These are phyloP conservation scores for Pristionchus arcanus DNA, from an alignment of 2,888 invertebrate species.

Conservation along the genomic window DNA sequence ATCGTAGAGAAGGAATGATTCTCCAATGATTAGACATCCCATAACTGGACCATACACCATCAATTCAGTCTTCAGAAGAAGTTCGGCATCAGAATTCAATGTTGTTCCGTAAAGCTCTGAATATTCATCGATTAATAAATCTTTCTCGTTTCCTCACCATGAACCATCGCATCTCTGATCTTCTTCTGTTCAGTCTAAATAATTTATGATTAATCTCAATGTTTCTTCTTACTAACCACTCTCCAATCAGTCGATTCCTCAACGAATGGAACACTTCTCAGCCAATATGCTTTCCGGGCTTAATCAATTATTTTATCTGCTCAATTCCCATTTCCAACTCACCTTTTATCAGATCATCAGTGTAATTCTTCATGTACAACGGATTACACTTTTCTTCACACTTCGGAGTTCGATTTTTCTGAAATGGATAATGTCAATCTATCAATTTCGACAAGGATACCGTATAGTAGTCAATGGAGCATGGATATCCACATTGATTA, in stretches of 20 bases:
- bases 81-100: not conserved
- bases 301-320: not conserved
- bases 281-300: constrained; percentile 48
- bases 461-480: constrained; percentile 10
- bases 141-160: not conserved
- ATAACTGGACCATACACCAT: constrained; percentile 67
- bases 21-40: constrained; percentile 69
- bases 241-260: constrained; percentile 9
- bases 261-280: not conserved
- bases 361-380: constrained; percentile 4
- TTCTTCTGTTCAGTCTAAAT: not conserved
- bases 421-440: not conserved
- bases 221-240: not conserved
- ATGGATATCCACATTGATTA: constrained; percentile 47
- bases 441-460: not conserved
- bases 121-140: not conserved
- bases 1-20: constrained; percentile 70
- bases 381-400: constrained; percentile 48
- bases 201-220: not conserved
- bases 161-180: not conserved
- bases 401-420: constrained; percentile 44
- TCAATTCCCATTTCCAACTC: not conserved
- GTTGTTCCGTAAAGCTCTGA: not conserved
- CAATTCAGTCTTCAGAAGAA: constrained; percentile 67
- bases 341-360: constrained; percentile 33